Percentiles rank a stretch among this genome's conserved stretches.
Conservation (phyloP, 2,888 invertebrate genomes). For the Aproaerema taeniolella region DNA sequence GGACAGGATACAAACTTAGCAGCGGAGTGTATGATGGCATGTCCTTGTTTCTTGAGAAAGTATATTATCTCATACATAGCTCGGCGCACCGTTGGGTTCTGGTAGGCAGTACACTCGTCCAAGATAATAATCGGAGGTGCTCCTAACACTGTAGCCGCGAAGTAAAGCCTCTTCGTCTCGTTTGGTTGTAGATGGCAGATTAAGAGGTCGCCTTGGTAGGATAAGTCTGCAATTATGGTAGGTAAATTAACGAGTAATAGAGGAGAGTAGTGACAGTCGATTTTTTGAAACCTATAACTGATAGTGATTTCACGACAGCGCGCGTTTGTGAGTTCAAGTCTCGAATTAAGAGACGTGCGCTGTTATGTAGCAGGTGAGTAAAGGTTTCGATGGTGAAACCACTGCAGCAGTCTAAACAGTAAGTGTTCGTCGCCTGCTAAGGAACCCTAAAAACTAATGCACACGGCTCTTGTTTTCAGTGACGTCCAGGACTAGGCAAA, state of each 20-base stretch:
- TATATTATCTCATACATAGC: slow-evolving; percentile 54
- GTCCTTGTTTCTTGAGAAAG: slow-evolving; percentile 44
- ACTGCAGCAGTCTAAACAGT: no score
- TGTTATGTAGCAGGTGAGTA: no score
- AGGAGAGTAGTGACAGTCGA: no score
- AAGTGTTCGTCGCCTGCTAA: no score
- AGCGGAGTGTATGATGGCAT: slow-evolving; percentile 31
- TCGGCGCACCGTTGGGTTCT: slow-evolving; percentile 42
- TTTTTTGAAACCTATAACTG: background rate
- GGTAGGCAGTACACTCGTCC: slow-evolving; percentile 57
- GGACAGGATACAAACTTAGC: no score
- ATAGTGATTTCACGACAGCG: background rate
- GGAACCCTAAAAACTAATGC: no score
- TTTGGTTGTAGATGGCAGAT: slow-evolving; percentile 23
- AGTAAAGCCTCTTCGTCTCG: slow-evolving; percentile 36
- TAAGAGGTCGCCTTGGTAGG: slow-evolving; percentile 13
- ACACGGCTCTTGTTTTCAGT: no score
- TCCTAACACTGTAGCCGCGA: slow-evolving; percentile 51
- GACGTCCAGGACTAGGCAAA: no score
- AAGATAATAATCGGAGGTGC: slow-evolving; percentile 52
- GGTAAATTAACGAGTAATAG: background rate
- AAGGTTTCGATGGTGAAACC: no score
- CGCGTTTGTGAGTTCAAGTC: background rate
- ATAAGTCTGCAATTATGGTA: background rate
- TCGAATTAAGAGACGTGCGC: no score